Base-by-base conservation (phyloP, 2,888 invertebrate genomes). In the Limnephilus marmoratus region DNA sequence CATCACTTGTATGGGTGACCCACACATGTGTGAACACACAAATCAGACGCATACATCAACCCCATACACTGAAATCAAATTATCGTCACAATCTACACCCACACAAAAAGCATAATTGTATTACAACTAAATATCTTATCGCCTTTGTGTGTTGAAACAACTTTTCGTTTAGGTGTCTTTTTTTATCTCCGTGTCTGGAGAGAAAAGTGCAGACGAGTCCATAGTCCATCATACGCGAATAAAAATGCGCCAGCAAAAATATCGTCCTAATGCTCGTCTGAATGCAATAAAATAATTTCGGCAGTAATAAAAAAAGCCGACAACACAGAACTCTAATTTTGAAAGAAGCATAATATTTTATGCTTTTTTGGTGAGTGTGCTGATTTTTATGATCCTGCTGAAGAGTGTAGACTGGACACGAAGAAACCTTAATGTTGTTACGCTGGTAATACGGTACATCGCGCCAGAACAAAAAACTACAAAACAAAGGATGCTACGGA, bases 391-490 rank as follows among this genome's bases (percentile, higher is more conserved):
- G 31, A 82, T 31, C 9, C 2, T 15, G 34, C 15, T 31, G 31
- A 31, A 15, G 15, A 34, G 15, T 29, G 31, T 3, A 88, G 37
- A 80, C 68, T 68, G 29, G 9, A 37, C 88, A 18, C 31, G 7
- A 15, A 24, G 34, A 29, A 68, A 68, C 88, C 18, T 88, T 31
- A 31, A 34, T 81, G 88, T 87, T 81, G 87, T 91, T 91, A 91
- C 83, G 91, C 82, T 85, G 83, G 83, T 83, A 90, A 53, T 90
- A 90, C 90, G 90, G 90, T 90, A 90, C 90, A 90, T 90, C 85
- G 90, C n/a, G 49, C 34, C 41, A 45, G 80, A 85, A 90, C 90
- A 92, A 92, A 92, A 91, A 91, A n/a, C 85, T n/a, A 41, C 85
- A 68, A 90, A 92, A 92, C 92, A 92, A 90, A 92, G 90, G 80